Evolutionary conservation across 2,797 vertebrate genomes (phyloP), one percentile per base, ranked within the genome.

Genomic region (Sebastiscus tertius): DNA sequence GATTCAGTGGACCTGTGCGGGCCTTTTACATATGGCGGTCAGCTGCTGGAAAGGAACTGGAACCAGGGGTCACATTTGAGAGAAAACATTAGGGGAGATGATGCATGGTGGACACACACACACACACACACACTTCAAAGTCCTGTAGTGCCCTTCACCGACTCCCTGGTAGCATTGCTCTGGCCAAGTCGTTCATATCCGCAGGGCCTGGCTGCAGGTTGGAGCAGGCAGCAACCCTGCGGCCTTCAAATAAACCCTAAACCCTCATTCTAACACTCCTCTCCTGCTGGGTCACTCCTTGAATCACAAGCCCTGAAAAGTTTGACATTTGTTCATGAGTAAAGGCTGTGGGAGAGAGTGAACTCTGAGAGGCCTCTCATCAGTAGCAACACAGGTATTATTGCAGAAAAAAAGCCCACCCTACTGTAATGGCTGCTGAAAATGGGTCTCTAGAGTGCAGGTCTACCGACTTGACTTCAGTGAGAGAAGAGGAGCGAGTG

Each of bases 21-120:
- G 69, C 83, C 68, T 85, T 90, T 86, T 92, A 90, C 93, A 94
- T 91, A 87, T 93, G 92, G 86, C 79, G 88, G 85, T 94, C 92
- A 93, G 91, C 91, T 91, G 90, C 84, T 80, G 86, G 85, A 90
- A 81, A 66, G 86, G 89, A 89, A 88, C 84, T 84, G 80, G 83
- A 93, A 92, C 82, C 74, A 82, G 83, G 56, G 91, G 85, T 90
- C 89, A 91, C 79, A 75, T 92, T 75, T 88, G 80, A 91, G 74
- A 87, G 80, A 83, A 88, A 89, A 83, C 83, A 83, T 85, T 79
- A 77, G 73, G 26, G 75, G 74, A 87, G 85, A 80, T 80, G 75
- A 90, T 86, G 82, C 77, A 79, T 86, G 75, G 63, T 84, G 76
- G 61, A 73, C 68, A 83, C 76, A 77, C 67, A 46, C 77, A 71